Percentiles rank a stretch among this genome's conserved stretches.
These are phyloP conservation scores for Manduca sexta DNA, from an alignment of 1,140 invertebrate species.

Conservation along the genomic window DNA sequence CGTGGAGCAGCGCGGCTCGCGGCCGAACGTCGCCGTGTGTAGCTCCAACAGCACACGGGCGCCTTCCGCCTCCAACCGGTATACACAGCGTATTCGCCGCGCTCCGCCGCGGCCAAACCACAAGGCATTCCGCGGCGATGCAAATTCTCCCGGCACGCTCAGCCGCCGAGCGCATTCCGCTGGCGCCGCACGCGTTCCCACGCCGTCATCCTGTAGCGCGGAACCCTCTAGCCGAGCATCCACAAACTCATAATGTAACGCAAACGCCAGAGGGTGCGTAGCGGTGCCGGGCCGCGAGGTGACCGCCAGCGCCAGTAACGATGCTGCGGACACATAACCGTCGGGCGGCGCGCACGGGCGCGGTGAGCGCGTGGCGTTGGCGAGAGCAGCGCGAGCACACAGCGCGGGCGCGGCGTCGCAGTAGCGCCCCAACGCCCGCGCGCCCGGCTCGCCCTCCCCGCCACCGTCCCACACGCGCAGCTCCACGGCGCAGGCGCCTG, in stretches of 20 bases:
- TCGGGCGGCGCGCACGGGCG: slow-evolving; percentile 84
- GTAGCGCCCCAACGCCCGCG: slow-evolving; percentile 74
- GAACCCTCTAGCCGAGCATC: slow-evolving; percentile 80
- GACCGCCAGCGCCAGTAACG: slow-evolving; percentile 55
- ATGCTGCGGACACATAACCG: slow-evolving; percentile 83
- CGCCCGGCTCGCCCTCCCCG: slow-evolving; percentile 41
- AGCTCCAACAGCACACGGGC: slow-evolving; percentile 76
- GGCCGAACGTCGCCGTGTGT: slow-evolving; percentile 48
- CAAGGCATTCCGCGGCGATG: slow-evolving; percentile 81
- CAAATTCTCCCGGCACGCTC: slow-evolving; percentile 76
- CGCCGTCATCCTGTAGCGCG: slow-evolving; percentile 30
- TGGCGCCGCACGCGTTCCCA: slow-evolving; percentile 35
- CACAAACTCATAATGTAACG: slow-evolving; percentile 87
- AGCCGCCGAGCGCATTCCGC: slow-evolving; percentile 44
- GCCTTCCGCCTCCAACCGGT: slow-evolving; percentile 80
- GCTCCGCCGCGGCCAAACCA: slow-evolving; percentile 85
- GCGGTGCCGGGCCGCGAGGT: slow-evolving; percentile 78
- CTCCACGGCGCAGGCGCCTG: slow-evolving; percentile 72
- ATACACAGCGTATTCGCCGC: slow-evolving; percentile 82
- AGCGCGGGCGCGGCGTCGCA: slow-evolving; percentile 84
- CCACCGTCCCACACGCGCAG: slow-evolving; percentile 77
- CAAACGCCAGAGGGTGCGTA: slow-evolving; percentile 78
- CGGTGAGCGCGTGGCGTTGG: slow-evolving; percentile 82
- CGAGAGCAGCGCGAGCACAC: slow-evolving; percentile 86
- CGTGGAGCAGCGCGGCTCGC: slow-evolving; percentile 75